These are phyloP conservation scores for Allophyes oxyacanthae DNA, from an alignment of 2,888 invertebrate species.

Conservation along the genomic window DNA sequence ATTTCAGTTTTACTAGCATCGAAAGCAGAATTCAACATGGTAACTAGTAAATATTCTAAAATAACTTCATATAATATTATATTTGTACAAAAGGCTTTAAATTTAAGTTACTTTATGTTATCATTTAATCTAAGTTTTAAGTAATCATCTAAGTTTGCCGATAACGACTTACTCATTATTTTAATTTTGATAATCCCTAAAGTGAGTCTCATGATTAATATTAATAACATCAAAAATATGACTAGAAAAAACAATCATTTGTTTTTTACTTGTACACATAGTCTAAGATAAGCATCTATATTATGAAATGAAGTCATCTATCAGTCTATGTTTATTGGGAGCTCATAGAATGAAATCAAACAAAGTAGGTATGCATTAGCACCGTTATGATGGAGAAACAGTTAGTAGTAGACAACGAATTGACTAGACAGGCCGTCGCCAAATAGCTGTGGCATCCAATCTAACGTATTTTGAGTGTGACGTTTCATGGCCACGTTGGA, in stretches of 20 bases:
- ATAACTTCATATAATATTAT: conserved; percentile 7
- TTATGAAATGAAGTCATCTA: background rate
- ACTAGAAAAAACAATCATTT: too few species aligned
- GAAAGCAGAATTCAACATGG: conserved; percentile 6
- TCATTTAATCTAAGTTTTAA: too few species aligned
- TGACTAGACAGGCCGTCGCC: background rate
- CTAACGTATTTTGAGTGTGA: background rate
- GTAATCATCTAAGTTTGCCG: too few species aligned
- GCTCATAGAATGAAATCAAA: background rate
- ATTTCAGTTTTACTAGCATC: conserved; percentile 25
- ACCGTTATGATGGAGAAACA: background rate
- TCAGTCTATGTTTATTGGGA: background rate
- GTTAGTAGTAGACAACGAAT: background rate
- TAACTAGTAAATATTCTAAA: conserved; percentile 13
- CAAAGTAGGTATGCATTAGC: background rate
- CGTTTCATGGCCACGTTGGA: too few species aligned
- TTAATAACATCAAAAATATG: too few species aligned
- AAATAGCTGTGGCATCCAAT: background rate
- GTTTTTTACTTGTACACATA: too few species aligned
- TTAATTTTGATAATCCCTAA: too few species aligned
- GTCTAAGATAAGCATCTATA: too few species aligned
- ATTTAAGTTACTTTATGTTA: too few species aligned
- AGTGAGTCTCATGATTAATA: too few species aligned
- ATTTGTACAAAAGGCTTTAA: conserved; percentile 3
- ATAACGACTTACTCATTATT: too few species aligned